Evolutionary conservation across 2,888 invertebrate species (phyloP).

Genomic region (Malthinus seriepunctatus): DNA sequence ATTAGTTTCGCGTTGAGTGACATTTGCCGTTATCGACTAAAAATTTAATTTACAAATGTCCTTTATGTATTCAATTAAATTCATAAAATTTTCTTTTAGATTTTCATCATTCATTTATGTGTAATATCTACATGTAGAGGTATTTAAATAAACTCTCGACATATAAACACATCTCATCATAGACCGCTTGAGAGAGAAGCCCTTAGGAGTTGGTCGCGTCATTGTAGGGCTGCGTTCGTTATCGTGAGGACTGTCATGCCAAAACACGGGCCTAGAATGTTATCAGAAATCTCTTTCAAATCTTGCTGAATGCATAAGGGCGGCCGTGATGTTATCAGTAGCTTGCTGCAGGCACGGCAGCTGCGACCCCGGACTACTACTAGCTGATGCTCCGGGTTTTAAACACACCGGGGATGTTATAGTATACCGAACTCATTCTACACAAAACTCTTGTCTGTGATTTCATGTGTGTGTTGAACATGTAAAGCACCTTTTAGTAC

Average conservation of each 20-base stretch:
- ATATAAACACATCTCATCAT: constrained; percentile 31
- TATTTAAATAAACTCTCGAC: constrained; percentile 28
- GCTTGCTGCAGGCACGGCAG: constrained; percentile 53
- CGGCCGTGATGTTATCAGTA: constrained; percentile 53
- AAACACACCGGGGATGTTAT: constrained; percentile 20
- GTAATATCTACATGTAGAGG: constrained; percentile 6
- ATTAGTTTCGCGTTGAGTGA: too few relatives aligned
- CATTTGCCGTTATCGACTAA: too few relatives aligned
- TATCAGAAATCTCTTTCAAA: constrained; percentile 58
- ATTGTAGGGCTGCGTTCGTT: constrained; percentile 47
- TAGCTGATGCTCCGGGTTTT: constrained; percentile 16
- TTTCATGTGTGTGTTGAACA: constrained; percentile 26
- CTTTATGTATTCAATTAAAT: constrained; percentile 2
- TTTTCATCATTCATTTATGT: constrained; percentile 4
- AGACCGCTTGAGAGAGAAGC: constrained; percentile 32
- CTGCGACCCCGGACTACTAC: constrained; percentile 42
- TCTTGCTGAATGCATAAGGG: constrained; percentile 58
- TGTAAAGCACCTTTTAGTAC: constrained; percentile 26
- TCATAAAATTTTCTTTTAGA: constrained; percentile 6
- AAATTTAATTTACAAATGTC: neutral
- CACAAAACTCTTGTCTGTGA: constrained; percentile 19
- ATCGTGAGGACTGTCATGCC: constrained; percentile 57
- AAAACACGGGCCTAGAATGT: constrained; percentile 58
- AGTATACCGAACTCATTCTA: constrained; percentile 1
- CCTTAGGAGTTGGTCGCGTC: constrained; percentile 33